Base-by-base conservation (phyloP, 2,113 vertebrate species). In the Pygathrix nemaeus region DNA sequence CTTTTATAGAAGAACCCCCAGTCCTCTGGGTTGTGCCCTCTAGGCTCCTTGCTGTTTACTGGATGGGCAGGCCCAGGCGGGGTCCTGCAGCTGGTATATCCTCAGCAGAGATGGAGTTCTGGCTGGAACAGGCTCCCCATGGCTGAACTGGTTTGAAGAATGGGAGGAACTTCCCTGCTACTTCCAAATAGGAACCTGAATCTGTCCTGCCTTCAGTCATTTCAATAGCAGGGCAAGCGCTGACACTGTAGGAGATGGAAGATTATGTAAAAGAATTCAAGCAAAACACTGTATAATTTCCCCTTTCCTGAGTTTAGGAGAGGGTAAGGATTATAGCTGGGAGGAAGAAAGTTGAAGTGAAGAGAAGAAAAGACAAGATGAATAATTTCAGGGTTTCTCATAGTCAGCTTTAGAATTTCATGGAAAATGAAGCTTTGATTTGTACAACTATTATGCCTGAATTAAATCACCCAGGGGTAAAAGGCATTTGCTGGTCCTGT, bases 81-180 rank as follows among this genome's bases (percentile, higher is more conserved):
- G n/a, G 40, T 80, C 3, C 6, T 52, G 52, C 21, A 18, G 52
- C 52, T 66, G 48, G 13, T 40, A 2, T 79, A 11, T n/a, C 64
- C 79, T 95, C 57, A 7, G 4, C 32, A n/a, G 79, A 89, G 88
- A 57, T 2, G 38, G 59, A 40, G 20, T 50, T 78, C 90, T 93
- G 93, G 55, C 68, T 64, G 52, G 82, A 38, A 72, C 88, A 94
- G 88, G 82, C 72, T 94, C 59, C 45, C 23, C 2, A 6, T 66
- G 30, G 68, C 57, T 80, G 52, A 75, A 30, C 81, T 92, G 79
- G 88, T 84, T 91, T 72, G 61, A 91, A 88, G 84, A 90, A 79
- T 32, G 13, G 40, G 55, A 90, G 35, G 79, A 93, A 88, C 59
- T 8, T 25, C 82, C 70, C 83, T 52, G 78, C 40, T 76, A 64